Percentiles rank a stretch among this genome's conserved stretches.
These are phyloP conservation scores for Indri indri DNA, from an alignment of 2,113 vertebrate genomes.

Conservation along the genomic window DNA sequence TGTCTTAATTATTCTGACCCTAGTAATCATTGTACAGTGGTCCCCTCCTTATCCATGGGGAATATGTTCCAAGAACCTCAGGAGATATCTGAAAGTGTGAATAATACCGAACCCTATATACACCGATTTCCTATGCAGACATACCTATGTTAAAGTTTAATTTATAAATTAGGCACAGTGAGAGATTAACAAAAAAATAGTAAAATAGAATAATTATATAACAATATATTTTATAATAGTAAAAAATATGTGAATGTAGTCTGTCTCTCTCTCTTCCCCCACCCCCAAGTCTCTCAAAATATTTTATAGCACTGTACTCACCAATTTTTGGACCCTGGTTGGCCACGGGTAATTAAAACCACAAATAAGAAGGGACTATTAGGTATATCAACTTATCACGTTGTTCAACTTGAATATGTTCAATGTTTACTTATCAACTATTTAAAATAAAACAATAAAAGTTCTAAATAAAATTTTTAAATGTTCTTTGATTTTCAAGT, in stretches of 20 bases:
- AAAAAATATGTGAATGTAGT: background rate
- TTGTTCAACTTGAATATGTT: background rate
- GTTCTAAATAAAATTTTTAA: background rate
- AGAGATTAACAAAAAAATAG: background rate
- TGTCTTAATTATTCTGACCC: background rate
- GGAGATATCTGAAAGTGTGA: background rate
- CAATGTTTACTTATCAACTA: background rate
- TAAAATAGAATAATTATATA: background rate
- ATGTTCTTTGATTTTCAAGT: background rate
- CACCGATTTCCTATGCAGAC: background rate
- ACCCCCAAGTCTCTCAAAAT: background rate
- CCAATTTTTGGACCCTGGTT: background rate
- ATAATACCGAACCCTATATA: background rate
- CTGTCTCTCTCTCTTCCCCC: background rate
- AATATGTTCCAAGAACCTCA: background rate
- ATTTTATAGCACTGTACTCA: background rate
- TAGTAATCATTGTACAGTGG: background rate
- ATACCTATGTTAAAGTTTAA: background rate
- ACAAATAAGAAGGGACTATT: background rate
- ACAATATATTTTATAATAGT: background rate
- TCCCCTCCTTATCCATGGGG: background rate
- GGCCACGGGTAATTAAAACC: background rate
- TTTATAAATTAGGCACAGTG: background rate
- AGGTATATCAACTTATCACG: background rate
- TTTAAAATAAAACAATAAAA: background rate